These are phyloP conservation scores for Saguinus midas DNA, from an alignment of 2,113 vertebrate genomes.

Conservation along the genomic window DNA sequence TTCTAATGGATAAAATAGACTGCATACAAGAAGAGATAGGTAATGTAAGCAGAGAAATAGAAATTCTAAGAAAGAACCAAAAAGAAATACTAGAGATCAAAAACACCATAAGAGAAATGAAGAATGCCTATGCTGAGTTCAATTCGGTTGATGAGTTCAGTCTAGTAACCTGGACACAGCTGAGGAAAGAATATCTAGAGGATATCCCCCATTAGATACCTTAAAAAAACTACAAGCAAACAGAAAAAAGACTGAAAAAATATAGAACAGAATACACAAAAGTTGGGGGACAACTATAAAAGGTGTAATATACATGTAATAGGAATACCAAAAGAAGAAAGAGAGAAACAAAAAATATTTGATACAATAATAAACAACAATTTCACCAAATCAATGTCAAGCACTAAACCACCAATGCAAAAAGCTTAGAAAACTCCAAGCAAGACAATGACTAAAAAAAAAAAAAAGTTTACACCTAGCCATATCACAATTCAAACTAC, in stretches of 20 bases:
- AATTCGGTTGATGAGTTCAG: not conserved
- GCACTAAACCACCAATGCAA: not conserved
- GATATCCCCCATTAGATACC: not conserved
- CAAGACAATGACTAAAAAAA: not conserved
- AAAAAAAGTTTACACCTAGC: not conserved
- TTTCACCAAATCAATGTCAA: not conserved
- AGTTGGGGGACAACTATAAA: not conserved
- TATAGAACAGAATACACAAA: not conserved
- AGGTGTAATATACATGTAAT: not conserved
- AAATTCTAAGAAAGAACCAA: not conserved
- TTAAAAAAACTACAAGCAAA: not conserved
- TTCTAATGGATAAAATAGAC: not conserved
- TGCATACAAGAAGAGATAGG: not conserved
- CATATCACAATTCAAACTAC: not conserved
- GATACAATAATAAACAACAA: not conserved
- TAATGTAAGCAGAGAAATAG: not conserved
- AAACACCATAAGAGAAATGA: not conserved
- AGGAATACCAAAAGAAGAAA: not conserved
- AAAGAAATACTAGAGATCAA: not conserved
- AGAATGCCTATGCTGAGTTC: not conserved
- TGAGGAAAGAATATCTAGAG: not conserved
- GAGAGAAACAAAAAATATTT: not conserved
- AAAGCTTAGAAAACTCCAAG: not conserved
- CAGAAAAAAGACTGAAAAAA: not conserved
- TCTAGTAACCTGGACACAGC: not conserved